Evolutionary conservation across 1,140 invertebrate genomes (phyloP).

Genomic region (Hirudo medicinalis): DNA sequence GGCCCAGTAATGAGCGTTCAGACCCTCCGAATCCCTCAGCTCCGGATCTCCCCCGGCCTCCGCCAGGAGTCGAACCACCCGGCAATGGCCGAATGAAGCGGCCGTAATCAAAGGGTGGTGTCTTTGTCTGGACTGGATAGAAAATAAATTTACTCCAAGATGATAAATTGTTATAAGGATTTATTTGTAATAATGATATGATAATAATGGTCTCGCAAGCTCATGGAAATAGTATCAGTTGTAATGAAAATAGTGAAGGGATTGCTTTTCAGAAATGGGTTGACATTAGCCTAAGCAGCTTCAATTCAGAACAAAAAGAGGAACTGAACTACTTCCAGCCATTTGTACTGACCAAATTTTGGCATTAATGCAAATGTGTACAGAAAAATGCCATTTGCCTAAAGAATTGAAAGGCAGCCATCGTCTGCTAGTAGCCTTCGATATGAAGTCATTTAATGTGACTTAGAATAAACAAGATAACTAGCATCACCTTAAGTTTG

Average conservation of each 20-base stretch:
- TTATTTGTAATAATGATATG: neutral
- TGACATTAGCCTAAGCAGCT: no score
- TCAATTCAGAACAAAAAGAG: no score
- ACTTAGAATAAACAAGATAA: no score
- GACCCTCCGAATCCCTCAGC: neutral
- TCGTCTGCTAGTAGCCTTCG: no score
- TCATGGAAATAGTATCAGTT: no score
- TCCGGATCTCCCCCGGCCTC: neutral
- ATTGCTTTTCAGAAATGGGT: no score
- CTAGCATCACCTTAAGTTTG: neutral
- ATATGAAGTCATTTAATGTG: no score
- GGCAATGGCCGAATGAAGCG: neutral
- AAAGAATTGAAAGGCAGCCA: no score
- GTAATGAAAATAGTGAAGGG: no score
- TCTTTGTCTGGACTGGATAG: constrained; percentile 3
- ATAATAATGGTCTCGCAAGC: no score
- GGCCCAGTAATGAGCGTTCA: constrained; percentile 1
- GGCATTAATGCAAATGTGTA: neutral
- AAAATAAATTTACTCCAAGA: neutral
- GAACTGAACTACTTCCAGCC: no score
- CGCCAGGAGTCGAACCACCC: neutral
- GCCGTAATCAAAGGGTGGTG: neutral
- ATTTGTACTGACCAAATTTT: neutral
- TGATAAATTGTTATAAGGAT: neutral
- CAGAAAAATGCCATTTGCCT: neutral